Base-by-base conservation (phyloP, 2,797 vertebrate genomes). In the Sebastes umbrosus region DNA sequence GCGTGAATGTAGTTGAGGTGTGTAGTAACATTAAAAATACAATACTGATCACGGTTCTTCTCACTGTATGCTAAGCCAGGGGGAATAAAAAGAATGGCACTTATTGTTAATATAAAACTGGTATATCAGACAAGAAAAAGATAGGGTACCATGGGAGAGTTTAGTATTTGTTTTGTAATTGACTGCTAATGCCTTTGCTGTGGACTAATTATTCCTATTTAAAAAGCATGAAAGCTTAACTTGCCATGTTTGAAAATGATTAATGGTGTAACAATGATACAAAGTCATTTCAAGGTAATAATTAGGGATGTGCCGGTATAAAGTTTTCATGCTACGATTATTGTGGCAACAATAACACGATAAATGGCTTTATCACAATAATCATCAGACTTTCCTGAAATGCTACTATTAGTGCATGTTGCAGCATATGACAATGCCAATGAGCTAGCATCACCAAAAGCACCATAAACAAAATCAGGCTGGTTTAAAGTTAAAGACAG, bases 121-220 rank as follows among this genome's bases (percentile, higher is more conserved):
- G 20, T 54, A 54, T n/a, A 0, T 52, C 0, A 22, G 50, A 54
- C 20, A 54, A 50, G 46, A 20, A 20, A 50, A 50, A 20, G 46
- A 50, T 46, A 0, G 14, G 6, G 39, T 16, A 43, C 39, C 0
- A 43, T 0, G 39, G 46, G 16, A 50, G 16, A 20, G 16, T 50
- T 50, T 50, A n/a, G 20, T 52, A 52, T 52, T 52, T 52, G 16
- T 46, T 46, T 46, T 46, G 43, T 46, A n/a, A 52, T 32, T 25
- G 16, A 74, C 60, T 27, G 6, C 20, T 54, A 0, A 22, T 66
- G 52, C 32, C 36, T 54, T 20, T 74, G 18, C 32, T 18, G 32
- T 57, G 18, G 8, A 52, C 27, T 29, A 32, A 24, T 58, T 11
- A 22, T 39, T 55, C 3, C 31, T 9, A 29, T 63, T 69, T 27